A percentile compares a stretch with the other conserved stretches of the same genome.
Conservation (phyloP, 2,113 vertebrate genomes). For the Zingel zingel region DNA sequence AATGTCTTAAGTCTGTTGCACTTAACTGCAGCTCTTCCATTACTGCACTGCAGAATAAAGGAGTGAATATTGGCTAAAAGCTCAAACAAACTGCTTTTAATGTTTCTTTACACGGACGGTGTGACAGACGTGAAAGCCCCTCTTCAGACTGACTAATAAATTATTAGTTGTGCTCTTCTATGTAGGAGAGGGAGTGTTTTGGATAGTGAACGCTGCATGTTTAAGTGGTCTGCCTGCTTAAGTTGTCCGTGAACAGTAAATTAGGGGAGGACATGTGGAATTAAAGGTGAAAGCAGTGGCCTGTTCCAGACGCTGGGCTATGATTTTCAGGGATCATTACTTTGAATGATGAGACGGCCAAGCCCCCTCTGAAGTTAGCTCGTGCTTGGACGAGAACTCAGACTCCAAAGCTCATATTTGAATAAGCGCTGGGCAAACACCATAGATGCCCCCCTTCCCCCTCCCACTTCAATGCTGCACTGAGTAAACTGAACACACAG, state of each 20-base stretch:
- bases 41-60: conserved; percentile 33
- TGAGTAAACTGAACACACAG: conserved; percentile 51
- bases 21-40: conserved; percentile 49
- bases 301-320: conserved; percentile 24
- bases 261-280: conserved; percentile 51
- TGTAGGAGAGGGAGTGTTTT: conserved; percentile 34
- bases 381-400: conserved; percentile 45
- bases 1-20: conserved; percentile 31
- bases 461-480: not conserved
- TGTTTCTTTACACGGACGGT: conserved; percentile 29
- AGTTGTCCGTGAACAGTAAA: conserved; percentile 42
- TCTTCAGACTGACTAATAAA: conserved; percentile 61
- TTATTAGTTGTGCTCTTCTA: conserved; percentile 48
- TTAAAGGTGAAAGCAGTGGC: conserved; percentile 53
- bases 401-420: conserved; percentile 83
- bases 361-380: conserved; percentile 50
- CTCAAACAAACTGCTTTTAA: conserved; percentile 64
- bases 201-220: conserved; percentile 3
- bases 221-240: conserved; percentile 35
- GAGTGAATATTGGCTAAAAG: conserved; percentile 45
- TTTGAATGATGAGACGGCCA: conserved; percentile 57
- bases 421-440: conserved; percentile 77
- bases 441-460: not conserved
- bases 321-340: conserved; percentile 52
- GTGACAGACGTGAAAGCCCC: conserved; percentile 51